Base-by-base conservation (phyloP, 2,797 vertebrate genomes). In the Octomys mimax region DNA sequence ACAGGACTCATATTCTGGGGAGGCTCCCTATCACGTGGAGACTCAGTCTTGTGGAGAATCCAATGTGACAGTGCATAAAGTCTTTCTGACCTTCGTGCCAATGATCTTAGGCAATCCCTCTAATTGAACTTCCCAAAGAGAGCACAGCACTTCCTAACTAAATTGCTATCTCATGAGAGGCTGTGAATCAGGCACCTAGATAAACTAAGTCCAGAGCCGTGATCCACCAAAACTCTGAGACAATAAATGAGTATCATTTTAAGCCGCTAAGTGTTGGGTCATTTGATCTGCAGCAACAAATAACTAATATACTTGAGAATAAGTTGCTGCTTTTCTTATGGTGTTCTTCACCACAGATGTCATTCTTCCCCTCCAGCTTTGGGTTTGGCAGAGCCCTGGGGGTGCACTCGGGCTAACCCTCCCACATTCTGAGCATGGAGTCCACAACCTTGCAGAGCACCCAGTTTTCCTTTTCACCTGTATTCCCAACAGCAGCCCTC, bases 11-110 rank as follows among this genome's bases (percentile, higher is more conserved):
- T 31, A 31, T 33, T 57, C 14, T 75, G 9, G 31, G 14, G 62
- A 89, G 46, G 81, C 31, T 42, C 66, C 57, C 42, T 31, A 6
- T 26, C 31, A 5, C 46, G 52, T 10, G 24, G 6, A 42, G 28
- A 93, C 68, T 61, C 39, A 80, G 49, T 54, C 68, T 52, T 12
- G 36, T 36, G 19, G 42, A 4, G 13, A 39, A n/a, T 24, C 22
- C n/a, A 21, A 9, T 0, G 2, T 1, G 4, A 46, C 0, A 2
- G 31, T 28, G 49, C 49, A 8, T 54, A 36, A 75, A 61, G 73
- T 11, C 13, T 46, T 7, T 13, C 13, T 6, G 16, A 8, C 28
- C 2, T 36, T 13, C 70, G 14, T 28, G 8, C 24, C 5, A 49
- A 6, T 59, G 62, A 42, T 7, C 33, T 54, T n/a, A n/a, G 79